A percentile compares a stretch with the other conserved stretches of the same genome.
Evolutionary conservation across 1,140 invertebrate species (phyloP).

Genomic region (Palaemon carinicauda): DNA sequence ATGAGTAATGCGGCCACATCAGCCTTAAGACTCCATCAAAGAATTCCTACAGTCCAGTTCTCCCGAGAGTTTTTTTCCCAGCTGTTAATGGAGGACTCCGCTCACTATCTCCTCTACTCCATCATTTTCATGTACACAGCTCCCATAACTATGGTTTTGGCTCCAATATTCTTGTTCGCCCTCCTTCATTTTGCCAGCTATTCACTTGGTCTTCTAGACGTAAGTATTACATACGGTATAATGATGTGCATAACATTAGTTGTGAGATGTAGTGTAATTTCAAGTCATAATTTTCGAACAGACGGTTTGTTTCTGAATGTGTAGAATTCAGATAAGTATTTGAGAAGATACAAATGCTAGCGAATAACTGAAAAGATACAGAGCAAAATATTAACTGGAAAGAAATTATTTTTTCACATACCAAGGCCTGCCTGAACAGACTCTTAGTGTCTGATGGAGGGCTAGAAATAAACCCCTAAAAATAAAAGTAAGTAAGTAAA

Average conservation of each 20-base stretch:
- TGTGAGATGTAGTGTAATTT: not conserved
- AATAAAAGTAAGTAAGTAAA: too few relatives aligned
- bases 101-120: constrained; percentile 94
- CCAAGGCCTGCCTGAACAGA: too few relatives aligned
- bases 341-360: too few relatives aligned
- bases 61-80: constrained; percentile 80
- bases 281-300: too few relatives aligned
- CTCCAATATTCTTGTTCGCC: constrained; percentile 89
- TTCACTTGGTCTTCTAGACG: constrained; percentile 86
- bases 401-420: too few relatives aligned
- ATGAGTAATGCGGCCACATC: constrained; percentile 92
- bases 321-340: too few relatives aligned
- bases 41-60: constrained; percentile 81
- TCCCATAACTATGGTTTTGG: constrained; percentile 90
- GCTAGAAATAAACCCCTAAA: too few relatives aligned
- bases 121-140: constrained; percentile 90
- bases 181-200: constrained; percentile 90
- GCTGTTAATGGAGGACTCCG: constrained; percentile 90
- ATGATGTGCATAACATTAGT: not conserved
- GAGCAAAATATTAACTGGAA: too few relatives aligned
- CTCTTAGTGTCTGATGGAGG: too few relatives aligned
- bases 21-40: constrained; percentile 90
- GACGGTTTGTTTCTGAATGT: too few relatives aligned
- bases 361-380: too few relatives aligned
- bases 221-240: constrained; percentile 75